Evolutionary conservation across 30 jellyfish, hydroid and myxozoan species (phyloP).

Genomic region (Mastigias papua): DNA sequence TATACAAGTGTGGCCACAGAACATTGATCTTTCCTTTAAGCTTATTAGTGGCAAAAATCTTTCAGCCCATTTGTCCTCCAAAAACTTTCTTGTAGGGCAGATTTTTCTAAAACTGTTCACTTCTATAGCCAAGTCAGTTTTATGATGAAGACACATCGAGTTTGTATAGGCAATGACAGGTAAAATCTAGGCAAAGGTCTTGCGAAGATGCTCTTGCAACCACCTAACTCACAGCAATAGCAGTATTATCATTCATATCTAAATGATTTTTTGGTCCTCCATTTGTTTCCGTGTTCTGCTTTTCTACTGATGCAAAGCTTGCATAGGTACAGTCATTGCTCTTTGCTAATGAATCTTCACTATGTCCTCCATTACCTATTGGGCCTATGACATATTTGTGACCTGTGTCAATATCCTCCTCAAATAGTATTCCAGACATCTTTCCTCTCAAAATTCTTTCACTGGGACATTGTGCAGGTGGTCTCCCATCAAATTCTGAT

Average conservation of each 20-base stretch:
- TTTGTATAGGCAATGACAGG: too few species aligned
- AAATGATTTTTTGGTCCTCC: neutral
- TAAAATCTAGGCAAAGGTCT: neutral
- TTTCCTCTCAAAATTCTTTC: constrained; percentile 58
- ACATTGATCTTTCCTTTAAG: too few species aligned
- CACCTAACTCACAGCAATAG: neutral
- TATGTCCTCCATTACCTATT: neutral
- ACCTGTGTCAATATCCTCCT: constrained; percentile 80
- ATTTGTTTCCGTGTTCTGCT: constrained; percentile 12
- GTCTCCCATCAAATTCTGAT: constrained; percentile 39
- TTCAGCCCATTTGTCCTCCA: too few species aligned
- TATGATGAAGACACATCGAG: too few species aligned
- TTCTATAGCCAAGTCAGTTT: too few species aligned
- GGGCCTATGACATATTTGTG: constrained; percentile 71
- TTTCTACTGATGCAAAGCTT: neutral
- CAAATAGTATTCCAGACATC: constrained; percentile 34
- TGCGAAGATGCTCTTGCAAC: neutral
- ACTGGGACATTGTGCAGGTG: constrained; percentile 49
- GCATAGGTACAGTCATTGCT: neutral
- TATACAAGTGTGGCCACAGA: too few species aligned
- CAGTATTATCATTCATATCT: neutral
- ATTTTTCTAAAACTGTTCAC: too few species aligned
- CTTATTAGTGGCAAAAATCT: too few species aligned
- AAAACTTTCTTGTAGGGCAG: too few species aligned
- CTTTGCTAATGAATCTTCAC: neutral